Percentiles rank a stretch among this genome's conserved stretches.
Evolutionary conservation across 2,113 vertebrate genomes (phyloP).

Genomic region (Campylomormyrus tamandua): DNA sequence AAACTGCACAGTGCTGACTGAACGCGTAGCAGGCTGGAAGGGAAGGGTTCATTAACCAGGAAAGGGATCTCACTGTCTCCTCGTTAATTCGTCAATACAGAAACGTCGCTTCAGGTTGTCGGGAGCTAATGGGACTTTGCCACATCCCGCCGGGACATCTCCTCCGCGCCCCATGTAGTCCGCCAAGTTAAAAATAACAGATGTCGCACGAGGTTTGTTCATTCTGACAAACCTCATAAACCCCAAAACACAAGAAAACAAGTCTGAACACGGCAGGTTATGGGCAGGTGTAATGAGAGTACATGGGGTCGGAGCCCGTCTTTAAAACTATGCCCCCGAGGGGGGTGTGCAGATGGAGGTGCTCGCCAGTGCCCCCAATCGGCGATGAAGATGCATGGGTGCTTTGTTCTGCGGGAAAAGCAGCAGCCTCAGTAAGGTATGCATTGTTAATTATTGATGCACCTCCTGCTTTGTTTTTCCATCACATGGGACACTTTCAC

Average conservation of each 20-base stretch:
- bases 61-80: constrained; percentile 11
- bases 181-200: neutral
- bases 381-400: neutral
- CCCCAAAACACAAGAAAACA: neutral
- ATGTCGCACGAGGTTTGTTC: neutral
- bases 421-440: neutral
- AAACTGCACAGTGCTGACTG: neutral
- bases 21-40: neutral
- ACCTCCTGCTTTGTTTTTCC: neutral
- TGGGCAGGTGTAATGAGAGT: neutral
- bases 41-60: constrained; percentile 6
- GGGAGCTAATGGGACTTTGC: neutral
- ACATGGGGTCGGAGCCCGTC: constrained; percentile 18
- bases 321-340: constrained; percentile 36
- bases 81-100: constrained; percentile 5
- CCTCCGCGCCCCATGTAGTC: neutral
- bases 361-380: neutral
- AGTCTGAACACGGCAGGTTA: neutral
- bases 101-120: neutral
- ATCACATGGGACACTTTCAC: neutral
- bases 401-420: neutral
- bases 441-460: neutral
- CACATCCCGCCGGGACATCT: neutral
- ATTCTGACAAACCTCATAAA: constrained; percentile 5
- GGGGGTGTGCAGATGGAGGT: neutral